phyloP scores from a whole-genome alignment of 2,888 invertebrate genomes.

The Ophion costatus region DNA sequence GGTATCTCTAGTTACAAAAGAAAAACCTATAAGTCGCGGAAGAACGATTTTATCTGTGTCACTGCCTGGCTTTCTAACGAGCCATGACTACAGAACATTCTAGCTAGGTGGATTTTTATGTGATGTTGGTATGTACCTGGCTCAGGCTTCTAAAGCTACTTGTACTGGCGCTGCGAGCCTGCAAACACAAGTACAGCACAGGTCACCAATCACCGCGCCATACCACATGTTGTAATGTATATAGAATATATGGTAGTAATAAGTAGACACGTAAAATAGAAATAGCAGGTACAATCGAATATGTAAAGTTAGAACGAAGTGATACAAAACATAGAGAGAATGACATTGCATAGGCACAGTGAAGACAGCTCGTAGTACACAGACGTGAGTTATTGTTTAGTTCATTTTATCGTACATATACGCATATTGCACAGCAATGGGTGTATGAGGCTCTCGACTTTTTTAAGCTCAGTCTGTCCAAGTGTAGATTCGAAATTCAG shows the following conservation, averaged over 20 bases:
- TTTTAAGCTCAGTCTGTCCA: background rate
- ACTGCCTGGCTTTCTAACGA: conserved; percentile 62
- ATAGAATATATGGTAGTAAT: conserved; percentile 44
- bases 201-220: conserved; percentile 81
- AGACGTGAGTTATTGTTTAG: conserved; percentile 28
- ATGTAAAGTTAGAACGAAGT: conserved; percentile 55
- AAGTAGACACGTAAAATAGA: conserved; percentile 56
- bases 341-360: conserved; percentile 65
- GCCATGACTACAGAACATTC: conserved; percentile 66
- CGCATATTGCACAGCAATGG: conserved; percentile 16
- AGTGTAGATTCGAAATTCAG: background rate
- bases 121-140: conserved; percentile 88
- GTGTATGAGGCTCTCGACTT: background rate
- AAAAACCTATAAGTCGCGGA: conserved; percentile 37
- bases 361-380: conserved; percentile 40
- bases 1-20: conserved; percentile 5
- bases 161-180: conserved; percentile 95
- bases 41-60: conserved; percentile 1
- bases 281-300: conserved; percentile 44
- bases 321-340: conserved; percentile 59
- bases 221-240: conserved; percentile 73
- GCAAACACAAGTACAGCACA: conserved; percentile 86
- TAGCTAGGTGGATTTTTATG: conserved; percentile 73
- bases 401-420: conserved; percentile 45
- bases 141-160: conserved; percentile 96